A percentile compares a stretch with the other conserved stretches of the same genome.
Evolutionary conservation across 2,113 vertebrate species (phyloP).

Genomic region (Noctilio leporinus): DNA sequence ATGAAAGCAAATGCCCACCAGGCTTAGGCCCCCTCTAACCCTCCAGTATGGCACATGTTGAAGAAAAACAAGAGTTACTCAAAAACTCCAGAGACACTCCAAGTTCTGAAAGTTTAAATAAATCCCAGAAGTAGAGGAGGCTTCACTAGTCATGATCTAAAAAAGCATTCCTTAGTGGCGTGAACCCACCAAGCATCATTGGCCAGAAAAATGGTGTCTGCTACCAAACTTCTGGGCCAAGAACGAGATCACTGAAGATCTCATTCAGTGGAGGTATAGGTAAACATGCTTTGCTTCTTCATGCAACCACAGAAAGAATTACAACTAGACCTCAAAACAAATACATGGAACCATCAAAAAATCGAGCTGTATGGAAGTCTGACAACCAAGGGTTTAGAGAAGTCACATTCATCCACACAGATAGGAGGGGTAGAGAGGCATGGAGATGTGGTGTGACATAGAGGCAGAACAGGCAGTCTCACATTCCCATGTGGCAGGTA

Average conservation of each 20-base stretch:
- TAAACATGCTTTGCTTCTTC: too few relatives aligned
- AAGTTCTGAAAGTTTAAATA: conserved; percentile 1
- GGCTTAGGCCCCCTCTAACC: neutral
- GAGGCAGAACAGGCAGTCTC: too few relatives aligned
- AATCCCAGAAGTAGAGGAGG: neutral
- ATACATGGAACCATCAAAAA: too few relatives aligned
- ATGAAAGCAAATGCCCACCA: neutral
- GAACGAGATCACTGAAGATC: neutral
- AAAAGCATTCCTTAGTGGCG: neutral
- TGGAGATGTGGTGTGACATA: too few relatives aligned
- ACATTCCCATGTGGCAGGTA: too few relatives aligned
- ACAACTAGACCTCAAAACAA: too few relatives aligned
- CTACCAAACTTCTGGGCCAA: neutral
- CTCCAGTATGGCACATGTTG: neutral
- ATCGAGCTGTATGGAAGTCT: too few relatives aligned
- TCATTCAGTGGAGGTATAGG: too few relatives aligned
- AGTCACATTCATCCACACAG: too few relatives aligned
- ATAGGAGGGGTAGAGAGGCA: too few relatives aligned
- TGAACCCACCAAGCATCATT: neutral
- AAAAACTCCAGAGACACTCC: neutral
- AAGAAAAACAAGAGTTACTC: conserved; percentile 12
- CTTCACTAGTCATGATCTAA: neutral
- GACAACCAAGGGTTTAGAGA: too few relatives aligned
- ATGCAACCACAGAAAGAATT: too few relatives aligned
- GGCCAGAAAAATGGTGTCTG: neutral